Conservation (phyloP, 2,113 vertebrate species). For the Mormyrus lacerda region DNA sequence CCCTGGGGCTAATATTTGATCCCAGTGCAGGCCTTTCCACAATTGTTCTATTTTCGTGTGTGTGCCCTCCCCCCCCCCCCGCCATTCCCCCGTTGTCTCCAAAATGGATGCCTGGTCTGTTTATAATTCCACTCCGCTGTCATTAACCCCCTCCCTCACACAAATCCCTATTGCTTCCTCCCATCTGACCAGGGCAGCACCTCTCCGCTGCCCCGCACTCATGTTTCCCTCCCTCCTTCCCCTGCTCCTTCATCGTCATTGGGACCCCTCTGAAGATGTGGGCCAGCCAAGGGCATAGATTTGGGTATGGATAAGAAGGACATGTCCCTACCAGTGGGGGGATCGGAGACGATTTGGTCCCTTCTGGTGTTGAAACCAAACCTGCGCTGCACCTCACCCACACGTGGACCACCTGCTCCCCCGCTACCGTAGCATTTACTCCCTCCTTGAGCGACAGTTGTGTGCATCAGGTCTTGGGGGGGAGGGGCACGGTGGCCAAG, state of each 20-base stretch:
- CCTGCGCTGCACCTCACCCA: not conserved
- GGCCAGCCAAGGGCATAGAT: not conserved
- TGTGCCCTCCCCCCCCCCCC: too few relatives aligned
- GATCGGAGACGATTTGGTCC: not conserved
- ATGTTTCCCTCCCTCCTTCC: not conserved
- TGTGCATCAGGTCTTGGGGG: not conserved
- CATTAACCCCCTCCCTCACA: not conserved
- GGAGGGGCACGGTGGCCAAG: not conserved
- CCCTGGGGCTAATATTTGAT: not conserved
- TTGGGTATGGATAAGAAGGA: not conserved
- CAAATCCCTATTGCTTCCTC: not conserved
- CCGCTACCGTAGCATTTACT: not conserved
- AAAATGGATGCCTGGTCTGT: not conserved
- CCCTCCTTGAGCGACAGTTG: not conserved
- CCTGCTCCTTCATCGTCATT: not conserved
- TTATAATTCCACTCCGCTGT: not conserved
- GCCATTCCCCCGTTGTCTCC: not conserved
- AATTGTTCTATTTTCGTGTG: not conserved
- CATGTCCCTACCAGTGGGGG: not conserved
- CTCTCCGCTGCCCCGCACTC: not conserved
- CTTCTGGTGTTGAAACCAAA: not conserved
- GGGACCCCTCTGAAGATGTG: not conserved
- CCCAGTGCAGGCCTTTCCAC: not conserved
- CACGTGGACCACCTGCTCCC: not conserved
- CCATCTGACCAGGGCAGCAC: not conserved